Evolutionary conservation across 2,888 invertebrate genomes (phyloP), one percentile per base, ranked within the genome.

Genomic region (Neoscelio sp.): DNA sequence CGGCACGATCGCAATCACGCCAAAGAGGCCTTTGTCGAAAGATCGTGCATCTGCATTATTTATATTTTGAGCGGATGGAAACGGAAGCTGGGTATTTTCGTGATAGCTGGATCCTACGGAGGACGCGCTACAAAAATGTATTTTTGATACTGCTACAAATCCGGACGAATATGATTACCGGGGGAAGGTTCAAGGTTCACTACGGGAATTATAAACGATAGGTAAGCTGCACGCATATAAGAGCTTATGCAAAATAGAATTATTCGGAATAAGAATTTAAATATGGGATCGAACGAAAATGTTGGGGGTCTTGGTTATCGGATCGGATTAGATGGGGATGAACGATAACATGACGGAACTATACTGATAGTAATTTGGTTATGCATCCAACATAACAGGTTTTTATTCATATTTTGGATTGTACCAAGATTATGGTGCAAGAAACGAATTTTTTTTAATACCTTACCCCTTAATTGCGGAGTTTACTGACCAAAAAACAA

Each of bases 11-110:
- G 77, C 67, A 70, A 77, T 71, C 71, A 78, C 78, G 44, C 71
- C 65, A 73, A 73, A 78, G 52, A 44, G 58, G 65, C 28, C 68
- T 78, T 67, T 60, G 80, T 77, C 75, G 80, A 81, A 82, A 82
- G 78, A 78, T 77, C 62, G 75, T 75, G 79, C 54, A 52, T 74
- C 70, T 79, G 78, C 68, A 79, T 75, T 75, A 79, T 79, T 79
- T 79, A 79, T 75, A 65, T 50, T 38, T 26, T 26, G 64, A 65
- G 56, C 38, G 71, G 64, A 70, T 75, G 62, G 30, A 74, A 79
- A 79, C 64, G 64, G 64, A 77, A 77, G 77, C 65, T 48, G 38
- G 44, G 58, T 35, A 70, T 77, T 70, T 77, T 77, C 70, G 70
- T 77, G 77, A 77, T 70, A 65, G 58, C 26, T 20, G 70, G 15